Evolutionary conservation across 2,797 vertebrate genomes (phyloP), one percentile per base, ranked within the genome.

Genomic region (Danio choprae): DNA sequence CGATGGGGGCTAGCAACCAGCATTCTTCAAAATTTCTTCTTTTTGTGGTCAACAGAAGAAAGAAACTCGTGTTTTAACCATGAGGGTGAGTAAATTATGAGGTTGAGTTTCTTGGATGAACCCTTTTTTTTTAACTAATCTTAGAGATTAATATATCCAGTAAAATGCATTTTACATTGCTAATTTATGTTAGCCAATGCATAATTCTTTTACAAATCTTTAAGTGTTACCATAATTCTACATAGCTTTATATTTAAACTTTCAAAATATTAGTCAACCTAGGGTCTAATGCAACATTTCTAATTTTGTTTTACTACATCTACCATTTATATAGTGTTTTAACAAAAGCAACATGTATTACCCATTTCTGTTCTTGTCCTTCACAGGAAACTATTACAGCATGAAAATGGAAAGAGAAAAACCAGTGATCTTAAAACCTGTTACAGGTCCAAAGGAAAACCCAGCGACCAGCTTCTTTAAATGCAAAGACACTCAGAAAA

Each of bases 341-440:
- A 11, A 55, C 44, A n/a, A 5, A 18, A 29, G 29, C 44, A 56
- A 38, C 5, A 6, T 40, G 44, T 20, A 6, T 63, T n/a, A 6
- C 5, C 16, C 20, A 22, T 41, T 59, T 41, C 40, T 50, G 41
- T 41, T 53, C 2, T 16, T 74, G 4, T 78, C 16, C 71, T 79
- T 29, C 43, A 36, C 74, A 99, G 98, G 93, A 69, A 96, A 93
- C 77, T 94, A 96, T 89, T 97, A 97, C 91, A 96, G 89, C 0
- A 82, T 98, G 16, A 93, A 94, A 73, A 80, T 98, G 81, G 90
- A 91, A 0, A 89, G 85, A 0, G 92, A 90, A 58, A 92, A 82
- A 87, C 95, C 95, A 3, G 92, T 92, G 22, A 44, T 96, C 4
- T 88, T 92, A 0, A 77, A 89, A 41, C 89, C 93, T 0, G 46